Evolutionary conservation across 2,113 vertebrate species (phyloP).

Genomic region (Nesoenas mayeri): DNA sequence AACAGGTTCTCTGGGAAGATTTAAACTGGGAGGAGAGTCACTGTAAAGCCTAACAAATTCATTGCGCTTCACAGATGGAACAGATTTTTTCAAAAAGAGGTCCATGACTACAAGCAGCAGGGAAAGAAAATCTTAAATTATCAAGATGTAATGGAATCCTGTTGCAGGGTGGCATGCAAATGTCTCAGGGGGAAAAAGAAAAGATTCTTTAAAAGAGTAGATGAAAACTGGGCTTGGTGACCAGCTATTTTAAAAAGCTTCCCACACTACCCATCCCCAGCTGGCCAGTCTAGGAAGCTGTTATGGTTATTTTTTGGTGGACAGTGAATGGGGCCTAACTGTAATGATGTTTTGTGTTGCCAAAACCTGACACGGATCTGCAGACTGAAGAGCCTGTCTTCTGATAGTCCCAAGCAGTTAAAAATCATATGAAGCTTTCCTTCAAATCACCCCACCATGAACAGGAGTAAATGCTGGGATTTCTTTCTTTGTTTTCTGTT

Average conservation of each 20-base stretch:
- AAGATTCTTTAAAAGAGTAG: neutral
- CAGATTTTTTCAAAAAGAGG: slow-evolving; percentile 11
- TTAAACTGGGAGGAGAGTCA: slow-evolving; percentile 66
- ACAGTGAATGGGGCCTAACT: neutral
- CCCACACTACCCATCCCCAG: neutral
- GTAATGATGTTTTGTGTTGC: neutral
- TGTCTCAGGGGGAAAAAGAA: neutral
- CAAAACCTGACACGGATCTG: neutral
- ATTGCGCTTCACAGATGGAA: slow-evolving; percentile 69
- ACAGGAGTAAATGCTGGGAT: neutral
- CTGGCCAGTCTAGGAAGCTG: neutral
- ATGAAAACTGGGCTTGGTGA: neutral
- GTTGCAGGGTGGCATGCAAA: neutral
- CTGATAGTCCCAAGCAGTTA: neutral
- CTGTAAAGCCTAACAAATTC: slow-evolving; percentile 71
- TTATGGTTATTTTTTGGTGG: neutral
- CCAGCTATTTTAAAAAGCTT: neutral
- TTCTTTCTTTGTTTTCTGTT: neutral
- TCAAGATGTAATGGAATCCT: slow-evolving; percentile 18
- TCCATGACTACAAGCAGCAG: slow-evolving; percentile 1
- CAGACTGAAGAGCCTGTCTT: neutral
- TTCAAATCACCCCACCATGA: neutral
- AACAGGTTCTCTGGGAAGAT: slow-evolving; percentile 70
- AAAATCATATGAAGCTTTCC: neutral
- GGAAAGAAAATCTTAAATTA: slow-evolving; percentile 61